Evolutionary conservation across 2,888 invertebrate genomes (phyloP), one percentile per base, ranked within the genome.

Genomic region (Hesperia comma): DNA sequence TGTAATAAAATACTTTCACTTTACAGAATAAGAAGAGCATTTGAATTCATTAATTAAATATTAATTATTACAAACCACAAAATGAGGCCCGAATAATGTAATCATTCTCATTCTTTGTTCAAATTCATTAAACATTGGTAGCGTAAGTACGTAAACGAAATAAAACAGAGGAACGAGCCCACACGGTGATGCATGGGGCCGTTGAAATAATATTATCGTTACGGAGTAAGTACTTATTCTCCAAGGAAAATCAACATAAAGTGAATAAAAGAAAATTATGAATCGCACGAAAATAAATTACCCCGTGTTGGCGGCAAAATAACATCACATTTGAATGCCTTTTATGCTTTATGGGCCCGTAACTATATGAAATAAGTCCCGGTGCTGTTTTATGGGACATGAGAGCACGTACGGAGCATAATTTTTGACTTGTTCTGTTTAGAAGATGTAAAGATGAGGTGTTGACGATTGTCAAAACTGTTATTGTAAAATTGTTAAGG

Each of bases 181-280:
- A 78, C 81, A 77, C 72, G 72, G 46, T 89, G 90, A 91, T 82
- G 87, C 87, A 91, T 88, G 89, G 90, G 88, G 84, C 85, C 82
- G 89, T 86, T 85, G 90, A 89, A 92, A 92, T 92, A 92, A 92
- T 92, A 92, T 92, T 92, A 92, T 91, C 90, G 88, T 92, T 89
- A 84, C 90, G 84, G 82, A 87, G 88, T 87, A 87, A 87, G 84
- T 86, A 90, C 90, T 87, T 87, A 89, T 79, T 80, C 87, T 90
- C 88, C 78, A 87, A 87, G 87, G 87, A 91, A 90, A 92, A 92
- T 92, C 92, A 92, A 92, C 92, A 92, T 92, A 92, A 92, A 92
- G 92, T 92, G 92, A 91, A 92, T 92, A 92, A 92, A 92, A 92
- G 91, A 92, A 92, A 92, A 92, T 92, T 92, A 92, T 92, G 92